Evolutionary conservation across 2,113 vertebrate genomes (phyloP).

Genomic region (Strix aluco): DNA sequence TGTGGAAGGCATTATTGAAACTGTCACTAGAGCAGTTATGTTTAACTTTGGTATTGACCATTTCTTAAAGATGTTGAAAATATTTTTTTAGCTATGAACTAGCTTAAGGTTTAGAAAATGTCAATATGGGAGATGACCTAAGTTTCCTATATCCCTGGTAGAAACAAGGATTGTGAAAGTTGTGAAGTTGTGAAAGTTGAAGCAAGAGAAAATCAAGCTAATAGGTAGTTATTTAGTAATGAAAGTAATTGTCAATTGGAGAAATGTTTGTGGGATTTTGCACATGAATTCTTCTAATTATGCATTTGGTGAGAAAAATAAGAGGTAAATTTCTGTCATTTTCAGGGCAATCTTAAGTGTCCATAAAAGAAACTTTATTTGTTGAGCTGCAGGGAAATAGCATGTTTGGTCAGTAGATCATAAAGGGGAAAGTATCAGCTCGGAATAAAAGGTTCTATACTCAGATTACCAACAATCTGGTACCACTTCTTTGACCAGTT

Average conservation of each 20-base stretch:
- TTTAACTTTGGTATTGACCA: neutral
- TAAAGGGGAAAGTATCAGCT: neutral
- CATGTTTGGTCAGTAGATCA: neutral
- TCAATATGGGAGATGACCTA: neutral
- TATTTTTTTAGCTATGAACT: neutral
- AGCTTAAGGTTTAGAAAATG: neutral
- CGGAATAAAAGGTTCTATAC: neutral
- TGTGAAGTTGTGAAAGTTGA: neutral
- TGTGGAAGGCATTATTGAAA: neutral
- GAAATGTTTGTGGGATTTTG: neutral
- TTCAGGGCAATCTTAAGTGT: neutral
- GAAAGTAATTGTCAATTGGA: neutral
- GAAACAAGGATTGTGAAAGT: neutral
- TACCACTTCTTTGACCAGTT: conserved; percentile 11
- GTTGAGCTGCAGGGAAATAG: neutral
- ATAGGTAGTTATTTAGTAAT: neutral
- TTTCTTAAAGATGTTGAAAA: neutral
- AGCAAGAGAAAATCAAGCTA: neutral
- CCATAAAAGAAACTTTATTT: neutral
- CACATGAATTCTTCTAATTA: neutral
- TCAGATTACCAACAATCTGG: neutral
- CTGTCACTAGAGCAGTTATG: neutral
- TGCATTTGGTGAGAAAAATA: neutral
- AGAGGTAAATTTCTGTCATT: neutral
- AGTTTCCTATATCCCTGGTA: neutral